Conservation (phyloP, 2,888 invertebrate species). For the Idaea biselata region DNA sequence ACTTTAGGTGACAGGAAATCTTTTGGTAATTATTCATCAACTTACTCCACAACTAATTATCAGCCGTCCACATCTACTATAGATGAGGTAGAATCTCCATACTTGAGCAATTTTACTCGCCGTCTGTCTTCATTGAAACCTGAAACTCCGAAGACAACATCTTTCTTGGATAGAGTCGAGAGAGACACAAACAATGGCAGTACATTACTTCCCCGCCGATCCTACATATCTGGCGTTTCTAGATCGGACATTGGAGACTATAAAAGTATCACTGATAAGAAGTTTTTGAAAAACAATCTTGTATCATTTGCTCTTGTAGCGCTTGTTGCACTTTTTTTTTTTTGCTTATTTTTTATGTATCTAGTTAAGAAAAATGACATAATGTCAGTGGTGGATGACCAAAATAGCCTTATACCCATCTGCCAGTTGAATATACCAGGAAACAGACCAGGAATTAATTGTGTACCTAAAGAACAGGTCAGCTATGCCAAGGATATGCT, state of each 20-base stretch:
- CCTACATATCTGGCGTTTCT: slow-evolving; percentile 60
- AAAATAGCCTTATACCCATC: slow-evolving; percentile 80
- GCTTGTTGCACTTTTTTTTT: slow-evolving; percentile 83
- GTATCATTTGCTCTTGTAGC: slow-evolving; percentile 84
- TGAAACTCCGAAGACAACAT: slow-evolving; percentile 53
- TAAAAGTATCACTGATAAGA: slow-evolving; percentile 67
- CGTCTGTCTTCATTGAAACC: slow-evolving; percentile 76
- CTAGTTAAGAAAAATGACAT: slow-evolving; percentile 83
- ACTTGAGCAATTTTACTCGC: slow-evolving; percentile 85
- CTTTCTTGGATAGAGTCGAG: slow-evolving; percentile 61
- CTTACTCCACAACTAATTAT: slow-evolving; percentile 52
- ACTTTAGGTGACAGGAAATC: slow-evolving; percentile 62
- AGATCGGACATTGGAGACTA: slow-evolving; percentile 66
- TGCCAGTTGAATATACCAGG: slow-evolving; percentile 77
- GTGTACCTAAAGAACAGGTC: slow-evolving; percentile 83
- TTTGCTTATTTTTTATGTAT: slow-evolving; percentile 84
- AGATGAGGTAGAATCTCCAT: slow-evolving; percentile 83
- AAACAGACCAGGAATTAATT: slow-evolving; percentile 82
- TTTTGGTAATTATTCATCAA: slow-evolving; percentile 51
- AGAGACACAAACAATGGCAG: slow-evolving; percentile 68
- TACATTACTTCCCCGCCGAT: slow-evolving; percentile 57
- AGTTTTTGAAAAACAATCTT: slow-evolving; percentile 80
- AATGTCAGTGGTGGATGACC: slow-evolving; percentile 74
- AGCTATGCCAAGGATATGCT: slow-evolving; percentile 83
- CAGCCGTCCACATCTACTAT: slow-evolving; percentile 63